These are phyloP conservation scores for Drosophila athabasca DNA, from an alignment of 1,140 invertebrate species.

Conservation along the genomic window DNA sequence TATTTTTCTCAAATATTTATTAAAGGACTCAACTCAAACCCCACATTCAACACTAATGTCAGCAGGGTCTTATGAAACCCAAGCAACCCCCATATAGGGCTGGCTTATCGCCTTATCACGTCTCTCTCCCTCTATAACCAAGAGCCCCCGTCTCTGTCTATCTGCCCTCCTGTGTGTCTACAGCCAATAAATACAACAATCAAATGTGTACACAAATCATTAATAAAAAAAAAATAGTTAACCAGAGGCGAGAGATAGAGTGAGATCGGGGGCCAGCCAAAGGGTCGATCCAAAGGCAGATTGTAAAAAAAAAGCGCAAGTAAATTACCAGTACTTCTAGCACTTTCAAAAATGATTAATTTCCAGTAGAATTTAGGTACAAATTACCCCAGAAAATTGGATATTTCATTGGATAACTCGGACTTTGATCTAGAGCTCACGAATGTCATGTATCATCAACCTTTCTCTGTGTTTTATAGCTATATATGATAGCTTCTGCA, in stretches of 20 bases:
- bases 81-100: constrained; percentile 2
- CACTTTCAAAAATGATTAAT: constrained; percentile 12
- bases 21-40: not conserved
- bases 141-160: not conserved
- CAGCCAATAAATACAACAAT: constrained; percentile 16
- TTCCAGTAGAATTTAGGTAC: no score
- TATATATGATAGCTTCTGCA: not conserved
- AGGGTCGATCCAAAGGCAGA: constrained; percentile 29
- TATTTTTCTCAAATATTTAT: not conserved
- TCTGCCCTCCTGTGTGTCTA: constrained; percentile 15
- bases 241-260: constrained; percentile 24
- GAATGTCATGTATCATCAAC: not conserved
- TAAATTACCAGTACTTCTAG: constrained; percentile 44
- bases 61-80: constrained; percentile 41
- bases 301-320: constrained; percentile 63
- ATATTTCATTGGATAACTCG: no score
- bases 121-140: constrained; percentile 1
- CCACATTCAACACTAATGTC: not conserved
- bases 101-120: constrained; percentile 44
- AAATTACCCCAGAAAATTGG: no score
- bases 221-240: constrained; percentile 19
- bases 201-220: constrained; percentile 49
- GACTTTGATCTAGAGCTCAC: no score
- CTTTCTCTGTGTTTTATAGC: constrained; percentile 25
- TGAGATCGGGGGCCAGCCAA: constrained; percentile 15